A percentile compares a stretch with the other conserved stretches of the same genome.
Evolutionary conservation across 2,888 invertebrate species (phyloP).

Genomic region (Calliopum simillimum): DNA sequence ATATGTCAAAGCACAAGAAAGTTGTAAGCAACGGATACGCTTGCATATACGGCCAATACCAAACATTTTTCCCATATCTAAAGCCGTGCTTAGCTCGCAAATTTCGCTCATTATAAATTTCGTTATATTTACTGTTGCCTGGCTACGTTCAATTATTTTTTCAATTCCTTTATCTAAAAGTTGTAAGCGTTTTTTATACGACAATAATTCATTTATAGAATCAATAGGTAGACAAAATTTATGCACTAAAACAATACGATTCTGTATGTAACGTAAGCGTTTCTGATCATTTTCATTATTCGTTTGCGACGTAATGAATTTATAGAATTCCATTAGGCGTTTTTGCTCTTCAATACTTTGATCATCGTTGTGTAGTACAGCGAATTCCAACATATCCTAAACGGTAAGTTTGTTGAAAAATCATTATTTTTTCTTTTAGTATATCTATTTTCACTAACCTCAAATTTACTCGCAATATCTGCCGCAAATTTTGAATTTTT

Average conservation of each 20-base stretch:
- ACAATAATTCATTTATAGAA: conserved; percentile 48
- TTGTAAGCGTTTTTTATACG: conserved; percentile 47
- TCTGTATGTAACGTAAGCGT: conserved; percentile 54
- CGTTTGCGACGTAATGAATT: conserved; percentile 53
- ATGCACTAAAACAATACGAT: conserved; percentile 52
- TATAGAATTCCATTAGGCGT: conserved; percentile 59
- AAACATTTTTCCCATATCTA: conserved; percentile 55
- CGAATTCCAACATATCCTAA: conserved; percentile 54
- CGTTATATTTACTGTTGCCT: conserved; percentile 53
- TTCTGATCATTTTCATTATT: conserved; percentile 44
- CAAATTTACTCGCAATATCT: conserved; percentile 56
- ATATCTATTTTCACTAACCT: conserved; percentile 44
- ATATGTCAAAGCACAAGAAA: conserved; percentile 61
- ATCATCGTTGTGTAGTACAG: conserved; percentile 39
- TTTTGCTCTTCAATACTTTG: conserved; percentile 50
- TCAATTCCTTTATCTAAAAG: conserved; percentile 57
- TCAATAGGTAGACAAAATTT: conserved; percentile 53
- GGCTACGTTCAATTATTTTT: conserved; percentile 52
- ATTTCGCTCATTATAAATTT: conserved; percentile 56
- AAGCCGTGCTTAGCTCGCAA: conserved; percentile 53
- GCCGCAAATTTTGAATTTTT: conserved; percentile 51
- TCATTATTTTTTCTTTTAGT: background rate
- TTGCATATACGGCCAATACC: conserved; percentile 57
- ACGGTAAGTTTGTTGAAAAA: conserved; percentile 2
- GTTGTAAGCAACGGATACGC: conserved; percentile 55